Evolutionary conservation across 35 echinoderm and acorn worm genomes (phyloP), one percentile per base, ranked within the genome.

Genomic region (Eucidaris tribuloides): DNA sequence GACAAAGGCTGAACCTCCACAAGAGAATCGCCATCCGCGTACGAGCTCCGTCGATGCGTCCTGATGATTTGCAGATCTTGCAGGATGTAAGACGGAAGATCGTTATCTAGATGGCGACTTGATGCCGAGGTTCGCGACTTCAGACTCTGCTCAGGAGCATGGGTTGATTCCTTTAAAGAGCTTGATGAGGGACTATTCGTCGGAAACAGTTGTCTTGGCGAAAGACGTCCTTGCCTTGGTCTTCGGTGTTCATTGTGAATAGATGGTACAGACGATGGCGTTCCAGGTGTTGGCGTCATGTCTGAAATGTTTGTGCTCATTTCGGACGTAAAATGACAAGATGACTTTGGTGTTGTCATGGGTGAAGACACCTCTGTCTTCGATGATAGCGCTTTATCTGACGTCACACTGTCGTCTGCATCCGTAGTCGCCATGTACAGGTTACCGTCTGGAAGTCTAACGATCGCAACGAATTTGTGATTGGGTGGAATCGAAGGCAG

Each of bases 41-140:
- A 74, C 7, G 68, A 74, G 37, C 68, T 74, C 25, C 68, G 68
- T 19, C 68, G 68, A 3, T 74, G 68, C 9, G 9, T 74, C 44
- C 68, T 14, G 17, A 74, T 74, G 34, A 74, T 40, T 41, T 31
- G 35, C 36, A 74, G 68, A 41, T 74, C 41, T 0, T 74, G 19
- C 35, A 74, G 24, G 40, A 74, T 74, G 23, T 74, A 22, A 33
- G 29, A 22, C 44, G 68, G 68, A 41, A 74, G 29, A 27, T 74
- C 41, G 68, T 44, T 64, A 6, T n/a, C 19, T 1, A 0, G 61
- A 28, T 7, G 61, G 17, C 28, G 61, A 15, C 28, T 32, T 32
- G 61, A 17, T 64, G 61, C 3, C 17, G 61, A 64, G 30, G 37
- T 0, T 7, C 28, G 27, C 37, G 2, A 28, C 13, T 64, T 64